Conservation (phyloP, 2,888 invertebrate species). For the Macroteleia sp. region DNA sequence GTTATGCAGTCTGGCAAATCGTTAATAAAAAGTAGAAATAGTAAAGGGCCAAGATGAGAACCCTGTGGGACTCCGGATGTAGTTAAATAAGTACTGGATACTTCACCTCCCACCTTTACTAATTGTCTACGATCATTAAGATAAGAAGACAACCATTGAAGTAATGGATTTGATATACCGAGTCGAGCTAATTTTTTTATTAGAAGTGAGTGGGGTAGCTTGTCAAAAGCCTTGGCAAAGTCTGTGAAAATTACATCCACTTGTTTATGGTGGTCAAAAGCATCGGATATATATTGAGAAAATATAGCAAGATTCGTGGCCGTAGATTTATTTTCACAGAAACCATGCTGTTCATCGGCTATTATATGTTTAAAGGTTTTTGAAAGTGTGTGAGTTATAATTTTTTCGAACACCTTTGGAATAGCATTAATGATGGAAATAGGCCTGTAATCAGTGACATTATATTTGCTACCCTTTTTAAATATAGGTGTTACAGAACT, state of each 20-base stretch:
- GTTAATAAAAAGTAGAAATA: constrained; percentile 31
- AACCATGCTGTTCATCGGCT: constrained; percentile 27
- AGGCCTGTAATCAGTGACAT: background rate
- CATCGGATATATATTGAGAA: constrained; percentile 41
- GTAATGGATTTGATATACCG: constrained; percentile 35
- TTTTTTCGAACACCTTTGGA: constrained; percentile 17
- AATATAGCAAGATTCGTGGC: constrained; percentile 5
- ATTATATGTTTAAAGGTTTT: background rate
- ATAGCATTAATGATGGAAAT: constrained; percentile 7
- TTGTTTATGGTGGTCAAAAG: constrained; percentile 45
- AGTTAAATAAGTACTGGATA: background rate
- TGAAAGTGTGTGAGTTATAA: background rate
- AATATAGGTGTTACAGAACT: constrained; percentile 3
- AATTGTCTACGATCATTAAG: constrained; percentile 10
- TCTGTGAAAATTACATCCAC: constrained; percentile 62
- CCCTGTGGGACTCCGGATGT: constrained; percentile 41
- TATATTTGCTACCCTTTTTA: constrained; percentile 4
- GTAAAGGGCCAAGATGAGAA: constrained; percentile 39
- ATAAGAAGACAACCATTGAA: constrained; percentile 49
- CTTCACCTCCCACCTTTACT: background rate
- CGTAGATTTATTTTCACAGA: constrained; percentile 8
- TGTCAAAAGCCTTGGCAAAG: constrained; percentile 69
- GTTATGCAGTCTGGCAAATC: background rate
- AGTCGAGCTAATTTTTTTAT: constrained; percentile 45
- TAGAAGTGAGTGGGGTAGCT: constrained; percentile 58